A percentile compares a stretch with the other conserved stretches of the same genome.
Conservation (phyloP, 2,888 invertebrate species). For the Malthinus seriepunctatus region DNA sequence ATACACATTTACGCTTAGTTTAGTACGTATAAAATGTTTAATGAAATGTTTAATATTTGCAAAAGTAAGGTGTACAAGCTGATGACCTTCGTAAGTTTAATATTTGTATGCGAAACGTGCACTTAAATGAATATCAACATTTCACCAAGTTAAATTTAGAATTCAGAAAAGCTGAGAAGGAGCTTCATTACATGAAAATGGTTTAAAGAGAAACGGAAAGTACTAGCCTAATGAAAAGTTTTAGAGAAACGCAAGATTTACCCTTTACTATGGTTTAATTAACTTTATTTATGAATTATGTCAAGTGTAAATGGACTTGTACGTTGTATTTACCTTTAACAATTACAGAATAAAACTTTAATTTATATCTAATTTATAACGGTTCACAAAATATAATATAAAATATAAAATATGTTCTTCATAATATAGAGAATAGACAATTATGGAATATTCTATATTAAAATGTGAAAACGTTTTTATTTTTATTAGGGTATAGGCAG, state of each 20-base stretch:
- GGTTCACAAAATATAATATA: neutral
- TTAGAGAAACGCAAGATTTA: constrained; percentile 8
- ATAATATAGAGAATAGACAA: too few species aligned
- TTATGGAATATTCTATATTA: too few species aligned
- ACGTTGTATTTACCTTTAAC: constrained; percentile 18
- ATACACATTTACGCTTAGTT: constrained; percentile 31
- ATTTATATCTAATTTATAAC: constrained; percentile 5
- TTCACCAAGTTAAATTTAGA: constrained; percentile 24
- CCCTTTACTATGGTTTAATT: constrained; percentile 27
- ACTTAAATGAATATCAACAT: constrained; percentile 26
- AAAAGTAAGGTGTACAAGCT: constrained; percentile 27
- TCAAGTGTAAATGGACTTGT: constrained; percentile 20
- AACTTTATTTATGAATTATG: constrained; percentile 28
- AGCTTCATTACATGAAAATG: constrained; percentile 5
- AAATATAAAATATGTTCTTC: too few species aligned
- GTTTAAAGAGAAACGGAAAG: constrained; percentile 18
- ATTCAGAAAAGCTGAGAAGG: constrained; percentile 15
- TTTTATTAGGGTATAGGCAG: too few species aligned
- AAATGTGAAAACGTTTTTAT: too few species aligned
- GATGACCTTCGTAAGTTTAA: constrained; percentile 28
- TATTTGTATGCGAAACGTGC: constrained; percentile 25
- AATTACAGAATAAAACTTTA: constrained; percentile 24
- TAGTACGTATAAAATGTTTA: constrained; percentile 36
- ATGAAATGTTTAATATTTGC: constrained; percentile 28
- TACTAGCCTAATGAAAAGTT: constrained; percentile 1